These are phyloP conservation scores for Pseudochaenichthys georgianus DNA, from an alignment of 2,797 vertebrate genomes.

Conservation along the genomic window DNA sequence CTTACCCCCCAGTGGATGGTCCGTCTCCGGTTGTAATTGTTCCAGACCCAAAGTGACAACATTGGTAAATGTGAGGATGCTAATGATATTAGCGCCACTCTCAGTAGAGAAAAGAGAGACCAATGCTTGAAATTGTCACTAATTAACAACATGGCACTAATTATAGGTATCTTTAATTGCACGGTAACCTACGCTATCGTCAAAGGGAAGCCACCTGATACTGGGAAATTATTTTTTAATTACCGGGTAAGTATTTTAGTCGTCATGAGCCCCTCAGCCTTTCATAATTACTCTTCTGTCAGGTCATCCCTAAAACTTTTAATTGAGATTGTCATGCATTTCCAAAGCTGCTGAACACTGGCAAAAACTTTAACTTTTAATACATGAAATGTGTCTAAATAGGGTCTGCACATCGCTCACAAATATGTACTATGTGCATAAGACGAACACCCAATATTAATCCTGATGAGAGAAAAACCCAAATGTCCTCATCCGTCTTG, in stretches of 20 bases:
- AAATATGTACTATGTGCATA: constrained; percentile 13
- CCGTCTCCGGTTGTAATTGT: constrained; percentile 53
- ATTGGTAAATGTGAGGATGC: constrained; percentile 49
- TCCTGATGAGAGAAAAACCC: constrained; percentile 43
- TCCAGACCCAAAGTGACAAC: constrained; percentile 51
- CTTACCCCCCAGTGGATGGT: constrained; percentile 52
- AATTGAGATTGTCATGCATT: constrained; percentile 71
- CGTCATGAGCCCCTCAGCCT: constrained; percentile 67
- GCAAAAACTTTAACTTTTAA: constrained; percentile 14
- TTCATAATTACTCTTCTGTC: constrained; percentile 78
- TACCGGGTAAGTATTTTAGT: constrained; percentile 75
- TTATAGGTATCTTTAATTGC: constrained; percentile 87
- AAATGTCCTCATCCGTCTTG: constrained; percentile 64
- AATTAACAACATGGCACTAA: constrained; percentile 86
- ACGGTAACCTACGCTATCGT: constrained; percentile 83
- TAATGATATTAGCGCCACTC: constrained; percentile 67
- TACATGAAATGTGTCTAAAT: constrained; percentile 2
- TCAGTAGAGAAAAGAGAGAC: constrained; percentile 68
- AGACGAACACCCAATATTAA: constrained; percentile 29
- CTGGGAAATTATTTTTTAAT: constrained; percentile 87
- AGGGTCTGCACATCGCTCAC: background rate
- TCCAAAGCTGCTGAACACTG: constrained; percentile 31
- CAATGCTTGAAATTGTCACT: constrained; percentile 78
- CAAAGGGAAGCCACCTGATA: constrained; percentile 86
- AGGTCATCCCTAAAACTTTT: constrained; percentile 76